Conservation (phyloP, 2,888 invertebrate genomes). For the Andrena marginata region DNA sequence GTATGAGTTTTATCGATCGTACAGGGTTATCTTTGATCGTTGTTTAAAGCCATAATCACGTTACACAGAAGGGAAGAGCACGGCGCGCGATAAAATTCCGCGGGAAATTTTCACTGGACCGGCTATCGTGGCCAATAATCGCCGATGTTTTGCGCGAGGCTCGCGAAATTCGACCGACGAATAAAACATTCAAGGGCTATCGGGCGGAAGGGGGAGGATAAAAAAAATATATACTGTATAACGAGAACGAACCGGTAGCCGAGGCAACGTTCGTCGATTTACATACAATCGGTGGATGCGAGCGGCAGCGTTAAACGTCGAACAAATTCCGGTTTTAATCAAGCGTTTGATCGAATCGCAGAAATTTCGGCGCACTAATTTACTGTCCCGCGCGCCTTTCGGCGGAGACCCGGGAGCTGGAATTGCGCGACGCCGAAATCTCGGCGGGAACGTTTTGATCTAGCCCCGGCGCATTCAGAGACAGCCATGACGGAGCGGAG, state of each 20-base stretch:
- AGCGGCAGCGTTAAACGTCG: conserved; percentile 55
- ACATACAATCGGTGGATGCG: conserved; percentile 57
- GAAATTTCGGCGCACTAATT: conserved; percentile 64
- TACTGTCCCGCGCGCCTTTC: conserved; percentile 52
- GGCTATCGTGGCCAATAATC: conserved; percentile 40
- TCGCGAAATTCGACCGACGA: conserved; percentile 33
- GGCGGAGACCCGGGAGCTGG: conserved; percentile 1
- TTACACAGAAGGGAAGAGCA: conserved; percentile 9
- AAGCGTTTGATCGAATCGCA: conserved; percentile 65
- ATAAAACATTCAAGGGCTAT: conserved; percentile 53
- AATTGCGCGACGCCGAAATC: conserved; percentile 14
- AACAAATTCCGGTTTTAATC: conserved; percentile 63
- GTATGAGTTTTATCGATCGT: conserved; percentile 57
- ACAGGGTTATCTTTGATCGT: conserved; percentile 56
- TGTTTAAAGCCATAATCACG: conserved; percentile 60
- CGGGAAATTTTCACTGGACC: conserved; percentile 38
- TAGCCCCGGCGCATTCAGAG: conserved; percentile 45
- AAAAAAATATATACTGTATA: conserved; percentile 17
- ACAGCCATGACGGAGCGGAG: conserved; percentile 32
- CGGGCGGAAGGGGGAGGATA: not conserved
- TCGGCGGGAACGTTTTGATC: conserved; percentile 53
- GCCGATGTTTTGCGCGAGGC: conserved; percentile 45
- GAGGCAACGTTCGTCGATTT: conserved; percentile 51
- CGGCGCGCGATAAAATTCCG: conserved; percentile 40
- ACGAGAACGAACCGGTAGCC: conserved; percentile 19